A percentile compares a stretch with the other conserved stretches of the same genome.
Conservation (phyloP, 2,797 vertebrate genomes). For the Trematomus bernacchii region DNA sequence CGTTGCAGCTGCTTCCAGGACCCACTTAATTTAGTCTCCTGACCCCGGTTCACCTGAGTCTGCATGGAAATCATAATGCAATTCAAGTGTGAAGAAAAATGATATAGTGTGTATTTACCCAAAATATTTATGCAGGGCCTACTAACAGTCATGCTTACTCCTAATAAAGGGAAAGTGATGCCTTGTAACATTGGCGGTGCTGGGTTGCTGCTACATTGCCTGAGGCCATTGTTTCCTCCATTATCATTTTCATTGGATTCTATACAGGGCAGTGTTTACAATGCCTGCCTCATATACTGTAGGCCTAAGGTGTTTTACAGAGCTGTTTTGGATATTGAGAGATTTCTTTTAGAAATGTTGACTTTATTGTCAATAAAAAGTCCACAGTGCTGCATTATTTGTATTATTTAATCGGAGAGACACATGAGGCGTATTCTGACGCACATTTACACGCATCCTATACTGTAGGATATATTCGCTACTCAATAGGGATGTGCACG, state of each 20-base stretch:
- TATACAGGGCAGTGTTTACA: slow-evolving; percentile 78
- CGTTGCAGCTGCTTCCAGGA: slow-evolving; percentile 97
- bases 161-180: slow-evolving; percentile 87
- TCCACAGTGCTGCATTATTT: slow-evolving; percentile 42
- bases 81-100: slow-evolving; percentile 99
- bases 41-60: slow-evolving; percentile 98
- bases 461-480: slow-evolving; percentile 32
- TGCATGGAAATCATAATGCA: slow-evolving; percentile 98
- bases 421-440: slow-evolving; percentile 38
- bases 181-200: slow-evolving; percentile 83
- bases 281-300: slow-evolving; percentile 71
- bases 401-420: slow-evolving; percentile 44
- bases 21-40: slow-evolving; percentile 97
- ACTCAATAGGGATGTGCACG: slow-evolving; percentile 2
- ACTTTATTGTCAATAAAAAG: slow-evolving; percentile 74
- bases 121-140: slow-evolving; percentile 95
- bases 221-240: slow-evolving; percentile 82
- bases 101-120: slow-evolving; percentile 98
- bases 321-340: slow-evolving; percentile 64
- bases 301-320: slow-evolving; percentile 69
- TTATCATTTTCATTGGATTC: slow-evolving; percentile 88
- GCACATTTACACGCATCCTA: slow-evolving; percentile 38
- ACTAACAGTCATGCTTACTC: slow-evolving; percentile 91
- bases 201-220: slow-evolving; percentile 79
- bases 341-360: slow-evolving; percentile 60